Conservation (phyloP, 2,797 vertebrate genomes). For the Hapalemur alaotrensis region DNA sequence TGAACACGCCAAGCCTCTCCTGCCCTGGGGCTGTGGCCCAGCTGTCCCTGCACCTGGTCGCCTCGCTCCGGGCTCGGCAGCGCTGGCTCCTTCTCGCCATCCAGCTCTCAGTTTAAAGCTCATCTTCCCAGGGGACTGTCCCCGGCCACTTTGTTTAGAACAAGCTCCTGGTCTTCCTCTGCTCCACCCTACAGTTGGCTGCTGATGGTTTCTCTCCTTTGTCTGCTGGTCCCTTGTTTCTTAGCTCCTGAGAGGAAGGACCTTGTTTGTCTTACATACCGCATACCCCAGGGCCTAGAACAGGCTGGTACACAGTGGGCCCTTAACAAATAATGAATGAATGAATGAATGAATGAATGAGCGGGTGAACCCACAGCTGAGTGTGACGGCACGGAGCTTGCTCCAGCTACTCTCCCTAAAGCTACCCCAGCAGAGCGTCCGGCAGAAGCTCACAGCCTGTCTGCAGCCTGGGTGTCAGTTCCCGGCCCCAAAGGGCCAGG, state of each 20-base stretch:
- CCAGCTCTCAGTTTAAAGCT: not conserved
- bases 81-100: not conserved
- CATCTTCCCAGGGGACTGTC: not conserved
- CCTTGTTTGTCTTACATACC: not conserved
- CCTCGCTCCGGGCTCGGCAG: not conserved
- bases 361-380: accelerated
- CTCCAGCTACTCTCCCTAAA: not conserved
- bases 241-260: not conserved
- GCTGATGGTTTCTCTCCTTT: not conserved
- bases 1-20: not conserved
- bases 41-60: not conserved
- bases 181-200: not conserved
- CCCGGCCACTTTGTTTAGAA: not conserved
- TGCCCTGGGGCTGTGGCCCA: not conserved
- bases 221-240: not conserved
- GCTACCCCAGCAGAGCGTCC: not conserved
- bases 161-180: not conserved
- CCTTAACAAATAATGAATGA: not conserved
- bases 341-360: not conserved
- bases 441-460: not conserved
- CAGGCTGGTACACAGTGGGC: not conserved
- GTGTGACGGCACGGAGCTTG: not conserved
- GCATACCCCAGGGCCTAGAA: not conserved
- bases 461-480: not conserved
- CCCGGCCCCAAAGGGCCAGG: not conserved